Conservation (phyloP, 2,888 invertebrate species). For the Lasiommata megera region DNA sequence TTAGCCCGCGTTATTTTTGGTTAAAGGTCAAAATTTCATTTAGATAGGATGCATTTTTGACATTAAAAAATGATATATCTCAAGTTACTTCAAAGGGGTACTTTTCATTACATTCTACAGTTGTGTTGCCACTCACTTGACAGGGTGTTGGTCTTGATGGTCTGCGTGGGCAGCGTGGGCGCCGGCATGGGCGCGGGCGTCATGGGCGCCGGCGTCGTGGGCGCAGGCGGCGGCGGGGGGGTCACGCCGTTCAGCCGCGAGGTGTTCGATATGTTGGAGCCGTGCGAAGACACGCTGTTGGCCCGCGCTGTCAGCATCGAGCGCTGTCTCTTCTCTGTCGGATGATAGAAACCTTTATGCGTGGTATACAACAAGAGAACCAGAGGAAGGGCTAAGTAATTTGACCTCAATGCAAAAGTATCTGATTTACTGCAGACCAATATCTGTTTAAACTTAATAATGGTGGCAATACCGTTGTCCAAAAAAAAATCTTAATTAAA, state of each 20-base stretch:
- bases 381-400: too few species aligned
- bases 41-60: too few species aligned
- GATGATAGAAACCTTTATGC: neutral
- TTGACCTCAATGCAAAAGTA: too few species aligned
- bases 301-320: slow-evolving; percentile 50
- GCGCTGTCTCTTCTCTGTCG: slow-evolving; percentile 60
- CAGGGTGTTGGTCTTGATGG: slow-evolving; percentile 42
- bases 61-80: too few species aligned
- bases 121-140: slow-evolving; percentile 33
- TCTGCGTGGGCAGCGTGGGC: slow-evolving; percentile 36
- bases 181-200: slow-evolving; percentile 39
- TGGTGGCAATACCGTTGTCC: too few species aligned
- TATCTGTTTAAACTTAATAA: too few species aligned
- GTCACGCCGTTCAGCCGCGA: slow-evolving; percentile 49
- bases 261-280: slow-evolving; percentile 26
- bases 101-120: too few species aligned
- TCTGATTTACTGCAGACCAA: too few species aligned
- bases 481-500: too few species aligned
- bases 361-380: neutral
- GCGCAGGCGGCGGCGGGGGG: slow-evolving; percentile 36
- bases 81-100: too few species aligned
- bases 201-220: slow-evolving; percentile 34
- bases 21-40: too few species aligned
- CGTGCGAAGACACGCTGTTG: slow-evolving; percentile 40
- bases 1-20: too few species aligned